phyloP scores from a whole-genome alignment of 2,797 vertebrate genomes.

The Microchirus variegatus region DNA sequence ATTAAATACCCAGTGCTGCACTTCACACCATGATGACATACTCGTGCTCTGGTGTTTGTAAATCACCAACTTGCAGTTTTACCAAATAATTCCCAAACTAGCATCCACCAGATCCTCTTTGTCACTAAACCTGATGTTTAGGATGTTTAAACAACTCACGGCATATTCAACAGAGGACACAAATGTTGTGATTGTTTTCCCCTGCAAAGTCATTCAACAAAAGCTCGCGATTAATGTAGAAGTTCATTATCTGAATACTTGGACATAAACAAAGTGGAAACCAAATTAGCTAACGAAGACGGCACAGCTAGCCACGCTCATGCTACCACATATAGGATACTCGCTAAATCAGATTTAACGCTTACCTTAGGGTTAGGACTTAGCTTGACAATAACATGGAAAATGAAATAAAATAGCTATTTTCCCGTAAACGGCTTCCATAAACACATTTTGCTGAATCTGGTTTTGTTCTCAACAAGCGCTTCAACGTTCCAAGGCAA shows the following conservation, averaged over 20 bases:
- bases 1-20: not conserved
- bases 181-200: fast-evolving
- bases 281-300: slow-evolving; percentile 22
- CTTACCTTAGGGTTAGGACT: slow-evolving; percentile 34
- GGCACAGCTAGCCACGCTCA: slow-evolving; percentile 26
- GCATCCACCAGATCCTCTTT: slow-evolving; percentile 11
- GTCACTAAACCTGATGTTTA: slow-evolving; percentile 6
- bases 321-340: slow-evolving; percentile 18
- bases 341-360: slow-evolving; percentile 2
- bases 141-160: not conserved
- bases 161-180: fast-evolving
- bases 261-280: slow-evolving; percentile 1
- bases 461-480: not conserved
- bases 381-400: not conserved
- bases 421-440: not conserved
- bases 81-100: not conserved
- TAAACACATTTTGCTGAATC: slow-evolving; percentile 14
- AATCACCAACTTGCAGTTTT: not conserved
- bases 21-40: not conserved
- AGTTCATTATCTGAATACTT: not conserved
- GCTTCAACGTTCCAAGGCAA: slow-evolving; percentile 9
- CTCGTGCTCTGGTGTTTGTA: no score
- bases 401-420: not conserved
- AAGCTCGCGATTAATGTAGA: not conserved
- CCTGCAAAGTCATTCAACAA: not conserved